Conservation (phyloP, 2,888 invertebrate species). For the Amphipoea oculea region DNA sequence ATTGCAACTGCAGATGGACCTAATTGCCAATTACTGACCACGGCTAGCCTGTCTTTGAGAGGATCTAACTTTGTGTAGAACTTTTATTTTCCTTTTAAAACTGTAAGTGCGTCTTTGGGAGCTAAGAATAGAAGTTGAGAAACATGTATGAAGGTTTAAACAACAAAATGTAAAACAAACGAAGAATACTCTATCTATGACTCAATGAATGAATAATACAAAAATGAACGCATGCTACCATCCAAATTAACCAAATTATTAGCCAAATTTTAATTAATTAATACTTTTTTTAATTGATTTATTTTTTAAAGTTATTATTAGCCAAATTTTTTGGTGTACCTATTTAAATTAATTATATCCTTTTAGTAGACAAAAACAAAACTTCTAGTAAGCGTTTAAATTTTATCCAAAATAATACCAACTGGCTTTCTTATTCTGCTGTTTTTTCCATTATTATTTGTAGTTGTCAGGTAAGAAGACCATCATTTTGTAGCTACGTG, state of each 20-base stretch:
- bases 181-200: background rate
- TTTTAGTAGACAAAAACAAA: background rate
- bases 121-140: background rate
- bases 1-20: constrained; percentile 54
- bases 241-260: too few relatives aligned
- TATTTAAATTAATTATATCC: background rate
- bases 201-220: background rate
- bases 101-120: background rate
- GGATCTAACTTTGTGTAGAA: constrained; percentile 27
- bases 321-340: background rate
- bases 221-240: background rate
- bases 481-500: background rate
- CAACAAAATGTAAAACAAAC: background rate
- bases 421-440: background rate
- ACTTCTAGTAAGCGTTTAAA: background rate
- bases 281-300: too few relatives aligned
- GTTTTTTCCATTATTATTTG: background rate
- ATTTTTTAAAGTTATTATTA: too few relatives aligned
- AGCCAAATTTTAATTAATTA: too few relatives aligned
- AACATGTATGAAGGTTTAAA: background rate
- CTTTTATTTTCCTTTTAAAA: constrained; percentile 20
- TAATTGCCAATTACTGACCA: constrained; percentile 63
- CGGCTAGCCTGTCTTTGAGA: constrained; percentile 30
- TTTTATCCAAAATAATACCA: background rate
- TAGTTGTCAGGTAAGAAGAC: background rate